Evolutionary conservation across 2,113 vertebrate genomes (phyloP).

Genomic region (Enhydra lutris): DNA sequence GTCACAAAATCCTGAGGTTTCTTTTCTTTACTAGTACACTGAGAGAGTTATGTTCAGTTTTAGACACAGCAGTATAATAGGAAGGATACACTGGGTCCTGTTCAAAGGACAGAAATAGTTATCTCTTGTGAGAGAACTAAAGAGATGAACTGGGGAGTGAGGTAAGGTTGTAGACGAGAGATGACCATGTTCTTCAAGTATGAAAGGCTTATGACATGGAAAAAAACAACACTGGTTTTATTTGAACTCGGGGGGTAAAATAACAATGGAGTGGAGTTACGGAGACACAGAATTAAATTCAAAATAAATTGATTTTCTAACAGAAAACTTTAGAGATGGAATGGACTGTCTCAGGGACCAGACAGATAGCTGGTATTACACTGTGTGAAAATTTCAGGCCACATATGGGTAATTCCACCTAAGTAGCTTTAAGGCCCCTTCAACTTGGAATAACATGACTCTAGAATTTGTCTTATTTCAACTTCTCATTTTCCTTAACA

Average conservation of each 20-base stretch:
- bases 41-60: neutral
- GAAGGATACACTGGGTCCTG: neutral
- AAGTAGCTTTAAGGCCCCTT: neutral
- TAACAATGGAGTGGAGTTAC: neutral
- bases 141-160: neutral
- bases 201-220: neutral
- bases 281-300: constrained; percentile 18
- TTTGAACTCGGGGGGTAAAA: neutral
- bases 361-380: neutral
- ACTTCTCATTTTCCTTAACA: constrained; percentile 56
- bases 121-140: neutral
- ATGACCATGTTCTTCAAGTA: neutral
- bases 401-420: neutral
- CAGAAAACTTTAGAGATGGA: neutral
- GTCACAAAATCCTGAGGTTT: neutral
- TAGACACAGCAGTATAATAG: neutral
- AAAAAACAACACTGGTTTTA: constrained; percentile 6
- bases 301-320: constrained; percentile 14
- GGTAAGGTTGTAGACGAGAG: neutral
- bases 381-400: neutral
- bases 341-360: neutral
- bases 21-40: neutral
- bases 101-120: neutral
- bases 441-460: neutral
- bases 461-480: constrained; percentile 15